Evolutionary conservation across 2,888 invertebrate genomes (phyloP), one percentile per base, ranked within the genome.

Genomic region (Eugnorisma glareosa): DNA sequence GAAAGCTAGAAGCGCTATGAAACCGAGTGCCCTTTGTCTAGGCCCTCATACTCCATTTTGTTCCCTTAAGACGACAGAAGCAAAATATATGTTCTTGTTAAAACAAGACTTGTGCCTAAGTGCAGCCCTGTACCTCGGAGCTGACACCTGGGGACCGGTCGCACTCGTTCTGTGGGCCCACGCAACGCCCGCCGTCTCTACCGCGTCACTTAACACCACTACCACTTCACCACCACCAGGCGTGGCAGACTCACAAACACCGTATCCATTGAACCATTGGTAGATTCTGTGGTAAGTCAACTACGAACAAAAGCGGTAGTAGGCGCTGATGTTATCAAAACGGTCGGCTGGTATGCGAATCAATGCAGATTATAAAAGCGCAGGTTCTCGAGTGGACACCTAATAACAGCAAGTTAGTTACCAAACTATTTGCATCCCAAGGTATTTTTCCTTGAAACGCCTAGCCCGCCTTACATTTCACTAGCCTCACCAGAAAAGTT

Each of bases 91-190:
- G n/a, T 72, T 48, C 48, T 54, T 73, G 10, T 1, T 67, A 66
- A 72, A 78, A 63, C 64, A 70, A 74, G 43, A 11, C 13, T 35
- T 61, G 61, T 40, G 40, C 31, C 59, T 18, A 59, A 90, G 89
- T 95, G 86, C 94, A 91, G 89, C 90, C 91, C 95, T 94, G 95
- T 88, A 75, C 86, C 79, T 83, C 89, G 83, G 87, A 90, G 91
- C 91, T 92, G 94, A 92, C 95, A 95, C 95, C 95, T 95, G 95
- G 95, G 90, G 94, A 96, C 96, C 95, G 96, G 96, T 96, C 93
- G 88, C 94, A 95, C 96, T 94, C 92, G 96, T 95, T 96, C 92
- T 90, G 90, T 91, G 89, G 88, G 93, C 96, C 96, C 96, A 96
- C 96, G 96, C 95, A 95, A 94, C 91, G 92, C 91, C 92, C 87